These are phyloP conservation scores for Pseudopodoces humilis DNA, from an alignment of 2,113 vertebrate genomes.

Conservation along the genomic window DNA sequence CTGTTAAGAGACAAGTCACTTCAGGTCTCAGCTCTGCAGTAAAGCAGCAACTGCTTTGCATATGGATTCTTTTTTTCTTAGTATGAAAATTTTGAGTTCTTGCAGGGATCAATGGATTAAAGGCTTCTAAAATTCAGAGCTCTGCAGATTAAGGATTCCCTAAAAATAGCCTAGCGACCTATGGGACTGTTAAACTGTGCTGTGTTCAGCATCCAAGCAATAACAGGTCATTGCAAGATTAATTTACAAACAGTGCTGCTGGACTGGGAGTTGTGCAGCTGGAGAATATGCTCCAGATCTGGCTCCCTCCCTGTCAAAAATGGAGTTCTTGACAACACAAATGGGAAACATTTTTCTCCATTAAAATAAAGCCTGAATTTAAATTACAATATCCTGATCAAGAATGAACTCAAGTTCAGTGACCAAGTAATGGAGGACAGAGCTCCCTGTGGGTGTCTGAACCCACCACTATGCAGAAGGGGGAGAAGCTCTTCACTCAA, in stretches of 20 bases:
- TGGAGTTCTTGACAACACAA: not conserved
- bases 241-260: not conserved
- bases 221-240: conserved; percentile 45
- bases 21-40: not conserved
- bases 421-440: not conserved
- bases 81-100: not conserved
- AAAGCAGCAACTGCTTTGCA: not conserved
- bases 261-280: not conserved
- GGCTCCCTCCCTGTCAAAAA: not conserved
- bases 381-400: not conserved
- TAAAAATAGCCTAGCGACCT: conserved; percentile 56
- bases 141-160: conserved; percentile 56
- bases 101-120: conserved; percentile 46
- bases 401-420: not conserved
- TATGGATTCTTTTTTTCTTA: not conserved
- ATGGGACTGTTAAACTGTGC: not conserved
- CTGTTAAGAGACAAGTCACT: not conserved
- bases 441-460: not conserved
- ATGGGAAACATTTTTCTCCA: not conserved
- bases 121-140: conserved; percentile 52
- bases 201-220: conserved; percentile 29
- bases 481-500: not conserved
- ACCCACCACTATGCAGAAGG: not conserved
- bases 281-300: not conserved
- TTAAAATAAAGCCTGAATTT: not conserved